Base-by-base conservation (phyloP, 2,888 invertebrate genomes). In the Pogonocherus hispidulus region DNA sequence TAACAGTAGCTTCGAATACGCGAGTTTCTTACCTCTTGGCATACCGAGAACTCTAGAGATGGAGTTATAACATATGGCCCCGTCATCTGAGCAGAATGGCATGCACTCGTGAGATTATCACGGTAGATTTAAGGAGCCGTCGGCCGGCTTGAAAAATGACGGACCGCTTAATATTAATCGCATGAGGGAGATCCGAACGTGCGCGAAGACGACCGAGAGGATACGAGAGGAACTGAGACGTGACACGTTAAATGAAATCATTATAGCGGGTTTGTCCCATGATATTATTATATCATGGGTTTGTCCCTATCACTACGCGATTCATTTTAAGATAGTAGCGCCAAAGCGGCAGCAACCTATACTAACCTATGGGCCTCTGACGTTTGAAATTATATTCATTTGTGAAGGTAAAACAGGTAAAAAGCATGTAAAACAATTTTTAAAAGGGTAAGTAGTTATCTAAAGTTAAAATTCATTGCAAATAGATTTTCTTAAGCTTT, bases 41-140 rank as follows among this genome's bases (percentile, higher is more conserved):
- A 32, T 32, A 32, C 32, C 32, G 32, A 32, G 32, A 32, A 32
- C 32, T 32, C 11, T 11, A 8, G 8, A 32, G 32, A 32, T 32
- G 9, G 8, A 32, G 74, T 76, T n/a, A n/a, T 80, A 81, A 82
- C 81, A 80, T 80, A 82, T 82, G 80, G 78, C 76, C 79, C 59
- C 81, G 80, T 82, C 82, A 79, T 75, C 76, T 67, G 55, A 52
- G 76, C 71, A 75, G 66, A 77, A 80, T 76, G 80, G 81, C 80
- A 79, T 79, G 79, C 76, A 74, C 76, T 77, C 75, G 76, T 79
- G 73, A 79, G 81, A 82, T 82, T 81, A 82, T 81, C 81, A 81
- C 78, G 81, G 78, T 81, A 81, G 81, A 82, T 82, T 82, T 82
- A 80, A 81, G 78, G 74, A 80, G 80, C 80, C 79, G 81, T 81